Conservation (phyloP, 2,113 vertebrate species). For the Nothobranchius furzeri region DNA sequence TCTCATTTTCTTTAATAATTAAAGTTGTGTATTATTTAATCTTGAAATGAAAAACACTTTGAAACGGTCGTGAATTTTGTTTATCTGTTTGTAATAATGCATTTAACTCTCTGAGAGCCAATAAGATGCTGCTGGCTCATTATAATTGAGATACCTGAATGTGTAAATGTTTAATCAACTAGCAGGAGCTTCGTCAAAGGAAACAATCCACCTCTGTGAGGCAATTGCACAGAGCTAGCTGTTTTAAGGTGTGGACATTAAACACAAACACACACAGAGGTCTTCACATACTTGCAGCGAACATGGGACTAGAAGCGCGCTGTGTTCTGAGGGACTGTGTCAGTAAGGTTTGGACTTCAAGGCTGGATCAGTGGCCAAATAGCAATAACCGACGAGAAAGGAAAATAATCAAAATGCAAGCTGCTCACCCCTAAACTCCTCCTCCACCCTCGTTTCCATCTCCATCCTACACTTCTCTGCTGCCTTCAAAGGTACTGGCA, state of each 20-base stretch:
- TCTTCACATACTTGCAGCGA: slow-evolving; percentile 9
- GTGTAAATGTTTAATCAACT: background rate
- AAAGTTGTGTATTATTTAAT: too few relatives aligned
- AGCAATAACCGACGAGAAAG: slow-evolving; percentile 36
- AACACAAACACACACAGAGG: slow-evolving; percentile 21
- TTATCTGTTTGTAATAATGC: slow-evolving; percentile 8
- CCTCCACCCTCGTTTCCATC: slow-evolving; percentile 12
- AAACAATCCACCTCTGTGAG: slow-evolving; percentile 8
- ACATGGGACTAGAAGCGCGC: slow-evolving; percentile 18
- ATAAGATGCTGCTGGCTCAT: background rate
- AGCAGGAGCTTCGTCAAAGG: slow-evolving; percentile 3
- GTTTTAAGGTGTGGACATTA: slow-evolving; percentile 23
- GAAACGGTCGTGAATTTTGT: too few relatives aligned
- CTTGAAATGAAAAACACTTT: too few relatives aligned
- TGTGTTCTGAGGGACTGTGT: slow-evolving; percentile 38
- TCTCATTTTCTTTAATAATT: too few relatives aligned
- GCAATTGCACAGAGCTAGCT: slow-evolving; percentile 12
- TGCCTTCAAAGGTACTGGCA: slow-evolving; percentile 59
- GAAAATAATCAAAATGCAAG: slow-evolving; percentile 73
- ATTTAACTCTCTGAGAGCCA: slow-evolving; percentile 10
- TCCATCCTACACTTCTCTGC: slow-evolving; percentile 33
- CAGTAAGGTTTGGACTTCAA: slow-evolving; percentile 54
- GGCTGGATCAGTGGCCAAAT: slow-evolving; percentile 41
- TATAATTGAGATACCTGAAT: slow-evolving; percentile 22
- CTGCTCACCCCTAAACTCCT: slow-evolving; percentile 53